A percentile compares a stretch with the other conserved stretches of the same genome.
These are phyloP conservation scores for Drosophila mayaguana DNA, from an alignment of 2,888 invertebrate genomes.

Conservation along the genomic window DNA sequence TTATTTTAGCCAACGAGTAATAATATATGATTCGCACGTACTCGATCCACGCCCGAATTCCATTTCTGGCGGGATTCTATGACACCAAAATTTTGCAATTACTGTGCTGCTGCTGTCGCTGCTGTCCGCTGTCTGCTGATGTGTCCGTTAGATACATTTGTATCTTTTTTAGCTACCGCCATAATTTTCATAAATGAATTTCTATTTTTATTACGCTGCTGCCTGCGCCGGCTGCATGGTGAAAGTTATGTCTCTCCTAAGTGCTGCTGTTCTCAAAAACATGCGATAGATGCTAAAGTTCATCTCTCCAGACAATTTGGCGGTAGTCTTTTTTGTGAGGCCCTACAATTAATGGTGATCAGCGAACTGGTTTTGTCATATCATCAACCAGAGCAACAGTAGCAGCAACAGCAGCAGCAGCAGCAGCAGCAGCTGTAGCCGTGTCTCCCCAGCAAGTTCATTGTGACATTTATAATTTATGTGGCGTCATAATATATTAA, in stretches of 20 bases:
- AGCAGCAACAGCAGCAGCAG: not conserved
- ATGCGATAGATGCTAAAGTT: constrained; percentile 54
- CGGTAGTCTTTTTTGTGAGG: constrained; percentile 16
- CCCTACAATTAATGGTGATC: constrained; percentile 24
- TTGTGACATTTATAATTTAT: constrained; percentile 8
- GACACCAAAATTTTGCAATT: constrained; percentile 26
- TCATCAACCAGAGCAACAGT: not conserved
- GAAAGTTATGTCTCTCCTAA: constrained; percentile 42
- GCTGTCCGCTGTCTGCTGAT: constrained; percentile 20
- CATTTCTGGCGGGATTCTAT: constrained; percentile 36
- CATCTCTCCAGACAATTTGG: constrained; percentile 43
- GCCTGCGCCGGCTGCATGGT: constrained; percentile 21
- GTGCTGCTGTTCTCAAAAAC: constrained; percentile 23
- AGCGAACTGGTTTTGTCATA: constrained; percentile 11
- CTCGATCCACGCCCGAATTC: constrained; percentile 49
- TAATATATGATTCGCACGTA: constrained; percentile 57
- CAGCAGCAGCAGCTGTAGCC: not conserved
- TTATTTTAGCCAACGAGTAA: constrained; percentile 17
- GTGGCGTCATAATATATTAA: constrained; percentile 18
- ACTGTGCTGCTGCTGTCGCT: constrained; percentile 18
- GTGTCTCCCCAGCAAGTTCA: not conserved
- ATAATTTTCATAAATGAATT: constrained; percentile 47
- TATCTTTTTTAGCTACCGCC: constrained; percentile 31
- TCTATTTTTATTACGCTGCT: constrained; percentile 37
- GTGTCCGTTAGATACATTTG: constrained; percentile 47